Conservation (phyloP, 2,113 vertebrate genomes). For the Oreamnos americanus region DNA sequence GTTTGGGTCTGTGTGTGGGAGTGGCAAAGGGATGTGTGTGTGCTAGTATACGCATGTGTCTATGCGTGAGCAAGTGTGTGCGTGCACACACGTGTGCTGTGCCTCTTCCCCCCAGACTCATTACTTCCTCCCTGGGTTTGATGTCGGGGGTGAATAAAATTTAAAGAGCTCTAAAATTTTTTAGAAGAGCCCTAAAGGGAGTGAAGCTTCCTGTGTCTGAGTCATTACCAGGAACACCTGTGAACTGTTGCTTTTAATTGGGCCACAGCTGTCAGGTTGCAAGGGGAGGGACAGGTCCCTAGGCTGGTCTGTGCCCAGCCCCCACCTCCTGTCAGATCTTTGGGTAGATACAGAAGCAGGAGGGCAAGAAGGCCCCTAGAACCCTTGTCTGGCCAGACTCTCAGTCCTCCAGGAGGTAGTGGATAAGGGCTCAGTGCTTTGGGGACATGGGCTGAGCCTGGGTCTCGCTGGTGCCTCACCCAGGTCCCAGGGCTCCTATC, state of each 20-base stretch:
- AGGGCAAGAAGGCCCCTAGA: background rate
- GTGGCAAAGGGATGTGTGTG: background rate
- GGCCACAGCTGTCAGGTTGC: conserved; percentile 82
- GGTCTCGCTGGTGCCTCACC: background rate
- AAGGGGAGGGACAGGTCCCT: conserved; percentile 68
- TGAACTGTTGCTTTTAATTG: conserved; percentile 84
- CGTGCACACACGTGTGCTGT: background rate
- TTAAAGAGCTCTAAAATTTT: conserved; percentile 87
- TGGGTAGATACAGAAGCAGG: background rate
- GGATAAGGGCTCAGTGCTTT: background rate
- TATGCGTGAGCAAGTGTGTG: background rate
- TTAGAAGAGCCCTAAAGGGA: conserved; percentile 85
- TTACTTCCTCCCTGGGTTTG: conserved; percentile 83
- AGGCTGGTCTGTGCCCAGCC: conserved; percentile 62
- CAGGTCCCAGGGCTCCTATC: background rate
- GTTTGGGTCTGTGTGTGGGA: background rate
- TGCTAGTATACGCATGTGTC: background rate
- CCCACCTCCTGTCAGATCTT: background rate
- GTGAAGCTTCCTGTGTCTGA: conserved; percentile 76
- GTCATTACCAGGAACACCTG: conserved; percentile 84
- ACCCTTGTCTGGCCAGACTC: background rate
- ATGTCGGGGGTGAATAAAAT: conserved; percentile 86
- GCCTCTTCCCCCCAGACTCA: conserved; percentile 67
- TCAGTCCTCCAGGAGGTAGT: background rate
- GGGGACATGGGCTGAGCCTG: background rate